Base-by-base conservation (phyloP, 1,140 invertebrate species). In the Bombyx mandarina region DNA sequence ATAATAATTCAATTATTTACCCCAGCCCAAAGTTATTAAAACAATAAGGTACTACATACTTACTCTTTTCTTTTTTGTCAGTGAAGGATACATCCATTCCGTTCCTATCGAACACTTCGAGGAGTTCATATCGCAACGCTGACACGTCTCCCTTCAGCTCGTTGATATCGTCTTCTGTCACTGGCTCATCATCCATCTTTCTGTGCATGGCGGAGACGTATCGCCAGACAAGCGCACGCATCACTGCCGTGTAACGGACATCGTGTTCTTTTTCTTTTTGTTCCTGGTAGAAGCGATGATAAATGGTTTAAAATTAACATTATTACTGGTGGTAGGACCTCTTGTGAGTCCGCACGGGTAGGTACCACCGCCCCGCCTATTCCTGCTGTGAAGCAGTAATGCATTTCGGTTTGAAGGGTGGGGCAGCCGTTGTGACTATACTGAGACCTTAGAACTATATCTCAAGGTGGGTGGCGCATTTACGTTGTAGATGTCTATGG, bases 131-230 rank as follows among this genome's bases (percentile, higher is more conserved):
- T 65, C 93, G 90, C 86, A 95, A 91, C 0, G 93, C 89, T 0
- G 93, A 94, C 12, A 98, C 93, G 67, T 97, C 96, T 71, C 94
- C 93, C 78, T 98, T 98, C 1, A 98, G 90, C 87, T 98, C 97
- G 67, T 97, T 97, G 52, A 98, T 91, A 69, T 98, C 94, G 67
- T 98, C 96, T 78, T 98, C 96, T 10, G 95, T 97, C 0, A 98
- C 95, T 0, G 91, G 89, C 65, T 92, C 91, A 65, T 94, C 91
- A 63, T 95, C 94, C 62, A 91, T 90, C 70, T 93, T 92, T 48
- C 92, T 88, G 68, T 96, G 94, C 87, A 93, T 92, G 43, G 93
- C 90, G 0, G 94, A 93, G 6, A 97, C 91, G 79, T 96, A 96
- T 1, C 95, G 89, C 94, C 95, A 96, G 18, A 96, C 93, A 42